Evolutionary conservation across 2,888 invertebrate species (phyloP).

Genomic region (Xanthia icteritia): DNA sequence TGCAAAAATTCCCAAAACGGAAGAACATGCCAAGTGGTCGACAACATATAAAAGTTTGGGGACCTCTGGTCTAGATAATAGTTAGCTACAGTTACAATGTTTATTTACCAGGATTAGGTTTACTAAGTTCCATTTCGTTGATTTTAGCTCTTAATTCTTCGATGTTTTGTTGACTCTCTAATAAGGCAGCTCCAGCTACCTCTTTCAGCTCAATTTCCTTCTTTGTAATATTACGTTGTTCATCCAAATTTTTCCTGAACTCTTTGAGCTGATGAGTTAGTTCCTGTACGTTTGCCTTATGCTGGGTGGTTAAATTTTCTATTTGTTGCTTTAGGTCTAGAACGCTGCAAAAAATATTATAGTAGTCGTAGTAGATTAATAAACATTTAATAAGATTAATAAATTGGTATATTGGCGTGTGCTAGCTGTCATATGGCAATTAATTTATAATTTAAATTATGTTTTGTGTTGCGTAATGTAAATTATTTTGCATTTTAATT

Average conservation of each 20-base stretch:
- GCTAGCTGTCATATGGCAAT: too few species aligned
- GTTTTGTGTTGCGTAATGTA: too few species aligned
- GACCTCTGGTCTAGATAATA: not conserved
- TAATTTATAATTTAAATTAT: too few species aligned
- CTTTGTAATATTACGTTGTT: slow-evolving; percentile 71
- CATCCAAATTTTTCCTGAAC: slow-evolving; percentile 73
- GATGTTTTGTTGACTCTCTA: slow-evolving; percentile 73
- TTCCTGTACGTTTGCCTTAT: slow-evolving; percentile 77
- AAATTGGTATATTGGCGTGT: too few species aligned
- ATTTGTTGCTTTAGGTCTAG: slow-evolving; percentile 81
- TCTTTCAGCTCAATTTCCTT: slow-evolving; percentile 76
- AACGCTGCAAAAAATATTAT: slow-evolving; percentile 71
- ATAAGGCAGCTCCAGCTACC: slow-evolving; percentile 71
- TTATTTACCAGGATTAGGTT: slow-evolving; percentile 80
- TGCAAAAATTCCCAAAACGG: too few species aligned
- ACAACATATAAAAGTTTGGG: too few species aligned
- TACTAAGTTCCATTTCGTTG: slow-evolving; percentile 79
- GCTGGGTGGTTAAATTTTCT: slow-evolving; percentile 75
- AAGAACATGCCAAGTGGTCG: too few species aligned
- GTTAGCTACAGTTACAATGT: not conserved
- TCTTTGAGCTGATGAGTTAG: slow-evolving; percentile 79
- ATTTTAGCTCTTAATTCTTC: slow-evolving; percentile 80
- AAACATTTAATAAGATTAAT: too few species aligned
- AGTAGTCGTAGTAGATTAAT: not conserved
- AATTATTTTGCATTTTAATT: too few species aligned